Conservation (phyloP, 2,888 invertebrate species). For the Theretra japonica region DNA sequence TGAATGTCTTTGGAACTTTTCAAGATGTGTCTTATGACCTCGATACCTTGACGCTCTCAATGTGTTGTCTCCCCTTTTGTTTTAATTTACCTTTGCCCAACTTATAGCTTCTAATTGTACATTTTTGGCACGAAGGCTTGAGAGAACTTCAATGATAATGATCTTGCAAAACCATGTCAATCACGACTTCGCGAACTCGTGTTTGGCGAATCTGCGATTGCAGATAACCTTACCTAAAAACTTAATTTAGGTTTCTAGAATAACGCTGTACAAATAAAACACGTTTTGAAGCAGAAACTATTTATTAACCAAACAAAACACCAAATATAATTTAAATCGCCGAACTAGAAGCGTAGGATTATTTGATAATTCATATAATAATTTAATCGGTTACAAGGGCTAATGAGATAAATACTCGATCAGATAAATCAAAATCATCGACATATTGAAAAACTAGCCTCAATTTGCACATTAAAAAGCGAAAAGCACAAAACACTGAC, state of each 20-base stretch:
- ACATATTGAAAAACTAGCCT: background rate
- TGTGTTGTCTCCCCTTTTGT: too few species aligned
- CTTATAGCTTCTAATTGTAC: background rate
- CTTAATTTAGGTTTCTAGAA: background rate
- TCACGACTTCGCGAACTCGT: background rate
- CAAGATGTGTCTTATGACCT: too few species aligned
- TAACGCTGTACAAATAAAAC: constrained; percentile 6
- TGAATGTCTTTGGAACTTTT: too few species aligned
- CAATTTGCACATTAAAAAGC: constrained; percentile 12
- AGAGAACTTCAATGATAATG: background rate
- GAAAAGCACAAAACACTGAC: constrained; percentile 2
- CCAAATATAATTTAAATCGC: constrained; percentile 47
- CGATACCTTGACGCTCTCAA: too few species aligned
- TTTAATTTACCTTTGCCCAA: too few species aligned
- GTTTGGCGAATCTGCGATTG: background rate
- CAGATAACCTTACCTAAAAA: background rate
- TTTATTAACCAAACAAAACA: constrained; percentile 49
- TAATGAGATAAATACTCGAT: constrained; percentile 4
- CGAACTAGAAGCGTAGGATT: constrained; percentile 34
- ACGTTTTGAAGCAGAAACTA: constrained; percentile 53
- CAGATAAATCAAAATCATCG: background rate
- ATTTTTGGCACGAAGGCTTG: background rate
- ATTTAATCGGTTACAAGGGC: constrained; percentile 19
- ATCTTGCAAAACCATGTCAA: constrained; percentile 3
- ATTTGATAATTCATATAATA: constrained; percentile 13